Evolutionary conservation across 2,113 vertebrate genomes (phyloP).

Genomic region (Orycteropus afer): DNA sequence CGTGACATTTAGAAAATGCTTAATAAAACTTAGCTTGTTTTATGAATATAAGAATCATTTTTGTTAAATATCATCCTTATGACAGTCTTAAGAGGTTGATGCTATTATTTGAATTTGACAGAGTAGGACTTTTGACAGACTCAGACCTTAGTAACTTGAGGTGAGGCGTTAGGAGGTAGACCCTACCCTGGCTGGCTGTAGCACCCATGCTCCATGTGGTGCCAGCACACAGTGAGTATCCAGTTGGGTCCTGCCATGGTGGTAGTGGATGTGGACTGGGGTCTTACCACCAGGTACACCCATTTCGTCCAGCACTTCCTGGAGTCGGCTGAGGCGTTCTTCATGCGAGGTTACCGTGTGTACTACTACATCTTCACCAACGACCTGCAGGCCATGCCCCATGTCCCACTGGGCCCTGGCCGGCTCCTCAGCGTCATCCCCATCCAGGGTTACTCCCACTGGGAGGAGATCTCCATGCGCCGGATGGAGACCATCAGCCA

Average conservation of each 20-base stretch:
- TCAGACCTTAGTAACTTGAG: not conserved
- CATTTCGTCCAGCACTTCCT: slow-evolving; percentile 84
- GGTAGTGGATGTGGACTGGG: rapidly evolving
- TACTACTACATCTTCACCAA: slow-evolving; percentile 88
- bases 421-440: not conserved
- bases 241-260: not conserved
- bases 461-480: slow-evolving; percentile 87
- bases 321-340: slow-evolving; percentile 86
- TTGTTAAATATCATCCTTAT: not conserved
- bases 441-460: slow-evolving; percentile 48
- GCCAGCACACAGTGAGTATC: rapidly evolving
- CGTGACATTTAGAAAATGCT: not conserved
- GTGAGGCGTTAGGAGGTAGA: no score
- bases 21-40: not conserved
- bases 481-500: slow-evolving; percentile 86
- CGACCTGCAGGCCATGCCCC: slow-evolving; percentile 70
- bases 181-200: not conserved
- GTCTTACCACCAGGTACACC: slow-evolving; percentile 79
- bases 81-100: not conserved
- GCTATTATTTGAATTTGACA: not conserved
- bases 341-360: slow-evolving; percentile 85
- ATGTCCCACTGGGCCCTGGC: not conserved
- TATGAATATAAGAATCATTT: no score
- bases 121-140: no score
- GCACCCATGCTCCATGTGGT: rapidly evolving